phyloP scores from a whole-genome alignment of 1,140 invertebrate genomes.

The Drosophila pallidifrons region DNA sequence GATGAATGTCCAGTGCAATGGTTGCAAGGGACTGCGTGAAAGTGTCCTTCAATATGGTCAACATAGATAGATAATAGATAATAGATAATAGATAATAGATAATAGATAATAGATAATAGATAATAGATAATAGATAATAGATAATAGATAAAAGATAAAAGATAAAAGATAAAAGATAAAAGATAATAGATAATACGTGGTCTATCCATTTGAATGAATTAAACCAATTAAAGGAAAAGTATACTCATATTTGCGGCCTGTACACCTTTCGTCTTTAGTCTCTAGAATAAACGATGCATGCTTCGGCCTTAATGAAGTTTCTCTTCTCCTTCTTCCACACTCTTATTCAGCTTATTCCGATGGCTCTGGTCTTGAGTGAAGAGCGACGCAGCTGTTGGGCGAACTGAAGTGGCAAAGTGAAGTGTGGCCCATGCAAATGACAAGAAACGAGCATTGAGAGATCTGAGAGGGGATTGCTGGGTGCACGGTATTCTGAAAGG shows the following conservation, averaged over 20 bases:
- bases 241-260: background rate
- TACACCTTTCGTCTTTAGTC: constrained; percentile 3
- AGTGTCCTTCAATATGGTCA: constrained; percentile 41
- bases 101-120: no score
- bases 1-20: constrained; percentile 24
- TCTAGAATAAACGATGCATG: constrained; percentile 14
- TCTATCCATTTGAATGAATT: no score
- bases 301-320: constrained; percentile 28
- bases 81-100: no score
- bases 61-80: background rate
- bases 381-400: constrained; percentile 17
- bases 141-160: no score
- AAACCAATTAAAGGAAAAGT: no score
- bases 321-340: constrained; percentile 9
- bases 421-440: constrained; percentile 39
- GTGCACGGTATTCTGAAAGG: constrained; percentile 19
- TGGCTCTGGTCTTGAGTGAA: constrained; percentile 19
- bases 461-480: background rate
- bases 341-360: constrained; percentile 14
- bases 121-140: no score
- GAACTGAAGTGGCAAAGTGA: constrained; percentile 31
- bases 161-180: no score
- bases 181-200: no score
- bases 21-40: constrained; percentile 57
- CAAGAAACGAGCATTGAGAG: constrained; percentile 6